Evolutionary conservation across 2,113 vertebrate genomes (phyloP).

Genomic region (Columba livia): DNA sequence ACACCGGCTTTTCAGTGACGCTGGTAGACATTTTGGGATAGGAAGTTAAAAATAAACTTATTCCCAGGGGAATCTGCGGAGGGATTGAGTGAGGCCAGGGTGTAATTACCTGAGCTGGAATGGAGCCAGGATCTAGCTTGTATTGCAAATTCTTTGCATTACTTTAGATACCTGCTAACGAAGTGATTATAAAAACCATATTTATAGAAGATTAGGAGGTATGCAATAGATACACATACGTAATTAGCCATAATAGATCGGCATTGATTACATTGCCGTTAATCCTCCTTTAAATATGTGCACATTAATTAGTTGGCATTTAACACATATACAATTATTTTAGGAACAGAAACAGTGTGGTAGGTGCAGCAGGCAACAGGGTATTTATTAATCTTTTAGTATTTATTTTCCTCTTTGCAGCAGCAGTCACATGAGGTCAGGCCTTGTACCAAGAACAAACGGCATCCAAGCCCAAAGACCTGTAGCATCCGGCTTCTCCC

Average conservation of each 20-base stretch:
- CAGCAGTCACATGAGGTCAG: neutral
- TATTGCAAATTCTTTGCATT: slow-evolving; percentile 59
- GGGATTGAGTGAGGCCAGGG: neutral
- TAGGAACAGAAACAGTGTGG: slow-evolving; percentile 45
- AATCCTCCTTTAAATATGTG: slow-evolving; percentile 63
- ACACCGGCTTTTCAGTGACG: neutral
- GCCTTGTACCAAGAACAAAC: neutral
- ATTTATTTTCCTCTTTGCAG: neutral
- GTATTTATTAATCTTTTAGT: neutral
- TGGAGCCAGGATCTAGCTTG: slow-evolving; percentile 30
- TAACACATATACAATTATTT: slow-evolving; percentile 48
- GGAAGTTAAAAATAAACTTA: slow-evolving; percentile 49
- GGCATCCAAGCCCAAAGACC: neutral
- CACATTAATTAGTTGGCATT: slow-evolving; percentile 55
- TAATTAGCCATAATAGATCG: slow-evolving; percentile 65
- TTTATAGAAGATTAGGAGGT: slow-evolving; percentile 68
- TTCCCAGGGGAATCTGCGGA: neutral
- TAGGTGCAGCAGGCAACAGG: neutral
- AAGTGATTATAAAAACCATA: slow-evolving; percentile 70
- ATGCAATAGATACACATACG: slow-evolving; percentile 55
- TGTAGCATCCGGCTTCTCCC: neutral
- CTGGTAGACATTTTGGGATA: neutral
- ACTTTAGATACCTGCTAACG: slow-evolving; percentile 64
- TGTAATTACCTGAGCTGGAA: slow-evolving; percentile 65
- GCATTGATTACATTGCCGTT: slow-evolving; percentile 63